A percentile compares a stretch with the other conserved stretches of the same genome.
Evolutionary conservation across 1,140 invertebrate species (phyloP).

Genomic region (Globodera rostochiensis): DNA sequence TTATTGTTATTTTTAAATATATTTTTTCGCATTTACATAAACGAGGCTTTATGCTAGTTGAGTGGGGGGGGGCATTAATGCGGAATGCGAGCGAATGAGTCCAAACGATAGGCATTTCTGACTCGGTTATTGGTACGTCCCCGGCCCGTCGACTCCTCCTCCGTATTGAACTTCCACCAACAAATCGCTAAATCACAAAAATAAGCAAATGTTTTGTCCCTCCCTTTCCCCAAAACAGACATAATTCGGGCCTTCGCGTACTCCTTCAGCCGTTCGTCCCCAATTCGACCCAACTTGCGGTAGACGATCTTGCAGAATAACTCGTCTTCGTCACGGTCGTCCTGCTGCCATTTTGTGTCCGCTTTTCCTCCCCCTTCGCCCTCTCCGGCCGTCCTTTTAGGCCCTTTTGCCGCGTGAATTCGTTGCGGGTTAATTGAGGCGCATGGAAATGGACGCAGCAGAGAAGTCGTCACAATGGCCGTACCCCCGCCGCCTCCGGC

Average conservation of each 20-base stretch:
- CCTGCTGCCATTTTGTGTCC: neutral
- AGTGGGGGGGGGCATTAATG: no score
- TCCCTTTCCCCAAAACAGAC: neutral
- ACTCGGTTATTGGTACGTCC: neutral
- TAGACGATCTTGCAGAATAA: conserved; percentile 4
- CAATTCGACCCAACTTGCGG: neutral
- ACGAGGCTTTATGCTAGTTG: no score
- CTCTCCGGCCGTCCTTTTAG: neutral
- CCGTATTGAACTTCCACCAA: conserved; percentile 4
- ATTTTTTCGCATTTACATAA: no score
- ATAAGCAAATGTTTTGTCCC: no score
- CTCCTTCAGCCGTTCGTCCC: conserved; percentile 3
- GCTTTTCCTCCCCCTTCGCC: neutral
- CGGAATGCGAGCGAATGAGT: neutral
- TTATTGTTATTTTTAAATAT: no score
- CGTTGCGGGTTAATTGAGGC: neutral
- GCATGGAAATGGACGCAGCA: neutral
- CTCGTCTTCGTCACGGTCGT: conserved; percentile 11
- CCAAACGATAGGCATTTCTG: no score
- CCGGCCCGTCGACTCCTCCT: neutral
- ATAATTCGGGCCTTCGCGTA: conserved; percentile 9
- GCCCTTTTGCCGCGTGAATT: neutral
- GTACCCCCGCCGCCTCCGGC: neutral
- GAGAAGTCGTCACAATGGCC: neutral
- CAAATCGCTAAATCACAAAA: conserved; percentile 1